Evolutionary conservation across 2,113 vertebrate genomes (phyloP), one percentile per base, ranked within the genome.

Genomic region (Dryoscopus gambensis): DNA sequence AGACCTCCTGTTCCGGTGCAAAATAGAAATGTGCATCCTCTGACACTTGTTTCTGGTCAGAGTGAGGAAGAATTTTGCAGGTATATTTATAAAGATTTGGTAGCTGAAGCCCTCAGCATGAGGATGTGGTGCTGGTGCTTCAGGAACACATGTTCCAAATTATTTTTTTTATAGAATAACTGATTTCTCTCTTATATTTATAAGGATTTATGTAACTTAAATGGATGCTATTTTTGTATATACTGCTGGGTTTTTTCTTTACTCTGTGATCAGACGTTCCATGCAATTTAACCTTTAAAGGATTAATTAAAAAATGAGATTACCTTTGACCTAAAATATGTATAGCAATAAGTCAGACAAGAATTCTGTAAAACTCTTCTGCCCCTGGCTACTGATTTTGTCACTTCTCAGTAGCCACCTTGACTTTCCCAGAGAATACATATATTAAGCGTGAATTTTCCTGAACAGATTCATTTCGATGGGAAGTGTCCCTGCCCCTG

Each of bases 191-290:
- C 96, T 83, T 97, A 95, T 96, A 95, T 97, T 98, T 98, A 88
- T 98, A 97, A 97, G 75, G 64, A 97, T 97, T 98, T 98, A 93
- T 95, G 85, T 79, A 93, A 86, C 83, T 90, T 73, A 96, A 95
- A 96, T 95, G 80, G 83, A 92, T 90, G 91, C 89, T 97, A 98
- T 98, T 98, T 98, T 98, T 77, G 31, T 24, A 84, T 11, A 37
- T 33, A 56, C 87, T 69, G 70, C 49, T 69, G 79, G 30, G 62
- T 55, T 90, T 63, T 35, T 81, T 78, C 64, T 96, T 74, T 79
- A 63, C 25, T 73, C 22, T 85, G 68, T 69, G 44, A 70, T 94
- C 59, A 49, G 94, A 64, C 60, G 20, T 92, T 87, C 82, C 89
- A 87, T 95, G 46, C 82, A 91, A 74, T 94, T 95, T 95, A 84